Base-by-base conservation (phyloP, 2,113 vertebrate species). In the Paramisgurnus dabryanus region DNA sequence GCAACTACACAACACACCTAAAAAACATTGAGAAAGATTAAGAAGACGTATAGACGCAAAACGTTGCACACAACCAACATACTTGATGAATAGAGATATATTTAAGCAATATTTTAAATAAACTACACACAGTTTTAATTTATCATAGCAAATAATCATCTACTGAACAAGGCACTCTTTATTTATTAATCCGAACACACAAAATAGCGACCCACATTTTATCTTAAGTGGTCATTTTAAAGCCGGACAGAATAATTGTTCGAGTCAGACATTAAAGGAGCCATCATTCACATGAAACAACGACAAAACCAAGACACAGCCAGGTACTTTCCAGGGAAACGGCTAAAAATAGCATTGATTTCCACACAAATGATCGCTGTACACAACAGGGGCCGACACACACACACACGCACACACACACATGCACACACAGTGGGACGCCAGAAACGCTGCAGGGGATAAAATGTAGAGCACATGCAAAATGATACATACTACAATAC, bases 261-360 rank as follows among this genome's bases (percentile, higher is more conserved):
- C 45, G n/a, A 17, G 22, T 17, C 39, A 4, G 57, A 47, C 6
- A 11, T 10, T 34, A 27, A 47, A 4, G 40, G 72, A 40, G 61
- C 45, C 60, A 18, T 47, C 63, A 60, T 27, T 65, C 82, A 34
- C 27, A 34, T 34, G 41, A 64, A 69, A 79, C 53, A 9, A 1
- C 6, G 1, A 45, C 40, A 71, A 34, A 43, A 72, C 41, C 72
- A 17, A 22, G 64, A 11, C 63, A 75, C 43, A 81, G 65, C 34
- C 64, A 78, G 70, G 77, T 67, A 64, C 82, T 80, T 83, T 83
- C 82, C 76, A 83, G 43, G 55, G 63, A 79, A 83, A 72, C 65
- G 6, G 68, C 12, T 47, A 83, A 60, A 83, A 80, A 83, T 83
- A 83, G 77, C 87, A 85, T 68, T 82, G 34, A 64, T 75, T 69